Base-by-base conservation (phyloP, 2,888 invertebrate genomes). In the Toxonevra muliebris region DNA sequence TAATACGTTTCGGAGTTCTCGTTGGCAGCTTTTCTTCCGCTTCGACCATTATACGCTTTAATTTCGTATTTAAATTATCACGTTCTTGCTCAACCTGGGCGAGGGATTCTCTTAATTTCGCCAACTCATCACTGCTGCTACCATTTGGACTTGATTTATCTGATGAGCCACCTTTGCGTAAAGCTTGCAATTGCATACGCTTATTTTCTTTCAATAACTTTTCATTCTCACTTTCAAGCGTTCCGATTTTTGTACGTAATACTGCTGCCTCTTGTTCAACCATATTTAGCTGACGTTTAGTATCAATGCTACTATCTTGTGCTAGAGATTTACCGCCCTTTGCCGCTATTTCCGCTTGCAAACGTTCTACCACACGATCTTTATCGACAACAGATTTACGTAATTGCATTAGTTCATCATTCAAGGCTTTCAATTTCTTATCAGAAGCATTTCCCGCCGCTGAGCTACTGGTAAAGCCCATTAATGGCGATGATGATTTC, bases 301-400 rank as follows among this genome's bases (percentile, higher is more conserved):
- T 80, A 82, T 93, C 68, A 13, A 69, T 9, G 52, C 64, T 67
- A n/a, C 43, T n/a, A 15, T 90, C 91, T 12, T 48, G 19, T 1
- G 58, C 41, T 1, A 58, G 19, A 17, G 57, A 11, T 3, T 58
- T 19, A 8, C 68, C 71, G 2, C 63, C 67, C 20, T 65, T 66
- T 66, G 69, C 90, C 76, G 89, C 86, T 19, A 90, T 80, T 75
- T 93, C 93, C 1, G 91, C 89, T 75, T 92, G 90, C 64, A 95
- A 86, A 74, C 91, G 87, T 84, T 94, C 93, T 76, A 92, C 91
- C 75, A 92, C 92, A 75, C 92, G 87, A 84, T 95, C 95, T 82
- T 93, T 94, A 83, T 95, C 94, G 65, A 92, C 90, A 1, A 95
- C 83, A 79, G 92, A 92, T 81, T 91, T 92, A 70, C 92, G 87